Conservation (phyloP, 2,888 invertebrate species). For the Seira sanloemensis region DNA sequence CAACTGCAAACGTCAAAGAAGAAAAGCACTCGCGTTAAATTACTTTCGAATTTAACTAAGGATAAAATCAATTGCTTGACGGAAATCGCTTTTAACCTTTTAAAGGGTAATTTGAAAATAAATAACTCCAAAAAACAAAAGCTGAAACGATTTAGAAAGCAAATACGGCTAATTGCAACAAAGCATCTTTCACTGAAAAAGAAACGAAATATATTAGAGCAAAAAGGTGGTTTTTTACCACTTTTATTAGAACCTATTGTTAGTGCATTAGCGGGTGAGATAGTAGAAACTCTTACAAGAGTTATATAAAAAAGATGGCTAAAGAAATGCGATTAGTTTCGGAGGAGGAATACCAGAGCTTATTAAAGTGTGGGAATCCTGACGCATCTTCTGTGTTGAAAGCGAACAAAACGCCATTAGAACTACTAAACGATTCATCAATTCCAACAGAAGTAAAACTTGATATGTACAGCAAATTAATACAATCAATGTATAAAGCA, state of each 20-base stretch:
- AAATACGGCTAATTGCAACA: slow-evolving; percentile 3
- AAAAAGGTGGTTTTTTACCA: slow-evolving; percentile 41
- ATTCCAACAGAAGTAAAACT: too few relatives aligned
- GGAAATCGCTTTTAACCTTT: slow-evolving; percentile 53
- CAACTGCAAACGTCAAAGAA: background rate
- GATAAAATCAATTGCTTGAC: slow-evolving; percentile 44
- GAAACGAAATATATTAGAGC: slow-evolving; percentile 20
- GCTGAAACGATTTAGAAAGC: slow-evolving; percentile 17
- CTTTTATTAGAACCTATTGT: slow-evolving; percentile 28
- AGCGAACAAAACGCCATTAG: background rate
- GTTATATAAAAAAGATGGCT: slow-evolving; percentile 24
- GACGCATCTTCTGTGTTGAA: background rate
- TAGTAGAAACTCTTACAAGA: background rate
- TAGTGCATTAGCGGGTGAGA: slow-evolving; percentile 6
- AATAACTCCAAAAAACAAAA: background rate
- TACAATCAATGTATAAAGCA: background rate
- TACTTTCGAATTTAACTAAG: background rate
- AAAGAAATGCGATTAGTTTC: slow-evolving; percentile 41
- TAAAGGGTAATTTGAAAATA: slow-evolving; percentile 43
- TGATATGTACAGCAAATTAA: slow-evolving; percentile 3
- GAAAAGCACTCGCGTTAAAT: background rate
- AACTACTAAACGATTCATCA: slow-evolving; percentile 20
- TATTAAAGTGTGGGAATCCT: background rate
- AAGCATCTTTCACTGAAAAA: background rate
- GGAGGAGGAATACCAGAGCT: slow-evolving; percentile 29